Evolutionary conservation across 2,797 vertebrate species (phyloP), one percentile per base, ranked within the genome.

Genomic region (Esox lucius): DNA sequence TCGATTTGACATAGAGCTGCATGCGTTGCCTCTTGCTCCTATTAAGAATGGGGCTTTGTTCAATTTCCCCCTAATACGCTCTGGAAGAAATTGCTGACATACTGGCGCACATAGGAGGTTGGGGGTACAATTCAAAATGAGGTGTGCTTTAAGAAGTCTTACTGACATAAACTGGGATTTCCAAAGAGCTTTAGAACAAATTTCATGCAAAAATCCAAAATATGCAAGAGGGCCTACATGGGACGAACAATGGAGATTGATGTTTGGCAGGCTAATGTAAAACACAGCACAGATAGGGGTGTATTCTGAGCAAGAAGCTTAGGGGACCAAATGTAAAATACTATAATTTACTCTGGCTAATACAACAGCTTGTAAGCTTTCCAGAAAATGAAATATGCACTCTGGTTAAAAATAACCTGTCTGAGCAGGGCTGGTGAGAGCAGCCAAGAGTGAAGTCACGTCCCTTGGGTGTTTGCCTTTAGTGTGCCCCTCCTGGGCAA

Each of bases 321-420:
- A 83, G 86, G 24, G 80, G 86, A 48, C 85, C 80, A 79, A 78
- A 87, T 87, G 89, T 86, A 84, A 80, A 89, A 88, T 87, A 86
- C 85, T 90, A 90, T 82, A 78, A 90, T 85, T 83, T 88, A 86
- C 62, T 68, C 68, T 67, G 73, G 70, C 73, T 75, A 73, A 82
- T 82, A 84, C 78, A 86, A 79, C 77, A 74, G 77, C 68, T 46
- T 53, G 49, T 76, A 69, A 76, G 72, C 67, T 42, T 68, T 85
- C 71, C 82, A 87, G 91, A 87, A 87, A 84, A 84, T 84, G 82
- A 84, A 88, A 83, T 83, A 81, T 87, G 81, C 81, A 80, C 76
- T 73, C 64, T 71, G 83, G 81, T 91, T 93, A 90, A 93, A 92
- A 90, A 91, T 91, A 92, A 84, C 81, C 77, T 68, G 71, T 82